phyloP scores from a whole-genome alignment of 2,797 vertebrate genomes.

The Loris lydekkerianus region DNA sequence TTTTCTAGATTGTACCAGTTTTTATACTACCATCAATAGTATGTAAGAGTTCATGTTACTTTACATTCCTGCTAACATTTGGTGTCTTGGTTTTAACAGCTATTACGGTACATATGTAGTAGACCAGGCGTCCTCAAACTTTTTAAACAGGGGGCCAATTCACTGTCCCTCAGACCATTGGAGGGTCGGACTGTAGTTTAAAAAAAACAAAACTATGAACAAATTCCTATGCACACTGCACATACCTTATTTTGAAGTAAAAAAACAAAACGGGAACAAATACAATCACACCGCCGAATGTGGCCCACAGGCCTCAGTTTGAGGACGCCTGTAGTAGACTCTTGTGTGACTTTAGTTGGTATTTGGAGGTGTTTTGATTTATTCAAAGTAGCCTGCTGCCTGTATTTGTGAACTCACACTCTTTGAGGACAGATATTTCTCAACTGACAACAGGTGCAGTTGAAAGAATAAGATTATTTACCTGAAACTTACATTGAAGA shows the following conservation, averaged over 20 bases:
- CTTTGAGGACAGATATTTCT: background rate
- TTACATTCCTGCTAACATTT: background rate
- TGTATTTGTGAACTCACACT: background rate
- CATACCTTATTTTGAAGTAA: no score
- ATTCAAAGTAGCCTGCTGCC: background rate
- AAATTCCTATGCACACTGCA: no score
- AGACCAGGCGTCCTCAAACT: background rate
- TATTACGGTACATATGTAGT: background rate
- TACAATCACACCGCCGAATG: no score
- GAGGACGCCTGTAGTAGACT: background rate
- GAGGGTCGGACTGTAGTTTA: no score
- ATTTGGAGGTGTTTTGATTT: constrained; percentile 29
- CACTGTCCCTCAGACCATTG: no score
- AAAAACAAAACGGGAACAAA: no score
- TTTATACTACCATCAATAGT: background rate
- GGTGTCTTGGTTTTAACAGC: background rate
- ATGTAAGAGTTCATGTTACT: background rate
- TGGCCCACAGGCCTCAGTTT: no score
- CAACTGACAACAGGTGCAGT: background rate
- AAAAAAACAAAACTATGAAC: no score
- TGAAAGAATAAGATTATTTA: background rate
- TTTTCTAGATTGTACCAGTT: background rate
- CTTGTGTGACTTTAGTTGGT: background rate
- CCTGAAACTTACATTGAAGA: background rate
- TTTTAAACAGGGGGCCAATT: no score